A percentile compares a stretch with the other conserved stretches of the same genome.
phyloP scores from a whole-genome alignment of 1,140 invertebrate genomes.

The Artemia franciscana region DNA sequence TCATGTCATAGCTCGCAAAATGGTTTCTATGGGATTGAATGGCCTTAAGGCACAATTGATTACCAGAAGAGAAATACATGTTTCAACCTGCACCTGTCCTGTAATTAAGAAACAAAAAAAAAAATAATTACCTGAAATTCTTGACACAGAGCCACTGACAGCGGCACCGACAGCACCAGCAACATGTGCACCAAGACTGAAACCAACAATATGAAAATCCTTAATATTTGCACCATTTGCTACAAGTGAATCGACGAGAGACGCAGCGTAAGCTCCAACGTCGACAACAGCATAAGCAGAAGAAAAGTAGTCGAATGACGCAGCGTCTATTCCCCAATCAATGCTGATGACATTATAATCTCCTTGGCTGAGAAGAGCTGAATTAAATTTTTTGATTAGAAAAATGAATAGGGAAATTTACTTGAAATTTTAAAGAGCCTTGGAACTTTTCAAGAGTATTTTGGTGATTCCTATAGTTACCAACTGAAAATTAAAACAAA shows the following conservation, averaged over 20 bases:
- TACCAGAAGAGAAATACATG: no score
- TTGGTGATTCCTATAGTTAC: no score
- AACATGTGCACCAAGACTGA: conserved; percentile 14
- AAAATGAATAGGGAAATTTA: no score
- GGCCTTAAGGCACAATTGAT: no score
- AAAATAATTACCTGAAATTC: conserved; percentile 4
- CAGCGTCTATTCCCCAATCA: conserved; percentile 24
- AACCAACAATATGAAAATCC: conserved; percentile 13
- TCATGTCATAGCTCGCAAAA: no score
- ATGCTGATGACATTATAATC: conserved; percentile 30
- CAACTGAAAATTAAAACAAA: no score
- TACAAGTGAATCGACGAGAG: conserved; percentile 12
- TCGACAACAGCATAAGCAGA: conserved; percentile 28
- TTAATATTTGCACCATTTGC: conserved; percentile 4
- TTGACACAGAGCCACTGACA: not conserved
- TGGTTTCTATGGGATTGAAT: no score
- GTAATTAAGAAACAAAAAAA: no score
- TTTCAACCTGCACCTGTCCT: no score
- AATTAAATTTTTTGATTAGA: no score
- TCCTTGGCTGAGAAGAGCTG: conserved; percentile 21
- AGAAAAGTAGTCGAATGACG: conserved; percentile 17
- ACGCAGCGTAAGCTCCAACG: conserved; percentile 26
- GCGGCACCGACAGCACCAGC: conserved; percentile 1
- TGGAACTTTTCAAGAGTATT: no score
- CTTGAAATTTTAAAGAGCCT: no score